Evolutionary conservation across 2,888 invertebrate species (phyloP).

Genomic region (Cacoxenus indagator): DNA sequence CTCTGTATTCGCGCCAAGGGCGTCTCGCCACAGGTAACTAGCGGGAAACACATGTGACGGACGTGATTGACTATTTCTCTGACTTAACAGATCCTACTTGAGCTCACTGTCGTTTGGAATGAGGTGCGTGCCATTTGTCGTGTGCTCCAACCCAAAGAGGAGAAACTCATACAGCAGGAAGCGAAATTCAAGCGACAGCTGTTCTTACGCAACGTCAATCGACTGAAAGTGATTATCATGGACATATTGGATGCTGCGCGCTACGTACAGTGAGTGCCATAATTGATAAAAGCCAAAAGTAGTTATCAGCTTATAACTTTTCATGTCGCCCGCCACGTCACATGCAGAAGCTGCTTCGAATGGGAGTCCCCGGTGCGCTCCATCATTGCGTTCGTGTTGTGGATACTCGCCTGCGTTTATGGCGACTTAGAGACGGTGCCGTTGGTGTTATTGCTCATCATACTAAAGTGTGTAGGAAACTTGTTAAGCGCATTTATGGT

Average conservation of each 20-base stretch:
- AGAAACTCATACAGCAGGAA: slow-evolving; percentile 94
- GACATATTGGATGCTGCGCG: slow-evolving; percentile 90
- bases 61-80: background rate
- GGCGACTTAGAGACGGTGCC: slow-evolving; percentile 98
- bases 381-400: slow-evolving; percentile 84
- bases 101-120: slow-evolving; percentile 94
- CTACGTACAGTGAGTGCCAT: slow-evolving; percentile 84
- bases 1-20: slow-evolving; percentile 92
- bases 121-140: slow-evolving; percentile 90
- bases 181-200: slow-evolving; percentile 95
- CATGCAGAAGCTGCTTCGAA: slow-evolving; percentile 90
- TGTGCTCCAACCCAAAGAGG: slow-evolving; percentile 94
- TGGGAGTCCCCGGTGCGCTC: slow-evolving; percentile 95
- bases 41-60: background rate
- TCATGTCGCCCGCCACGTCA: too few species aligned
- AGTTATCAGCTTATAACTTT: background rate
- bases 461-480: slow-evolving; percentile 73
- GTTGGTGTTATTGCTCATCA: slow-evolving; percentile 83
- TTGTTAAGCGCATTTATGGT: too few species aligned
- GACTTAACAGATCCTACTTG: slow-evolving; percentile 79
- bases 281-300: slow-evolving; percentile 11
- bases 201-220: slow-evolving; percentile 93
- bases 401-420: slow-evolving; percentile 91
- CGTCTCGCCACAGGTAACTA: slow-evolving; percentile 79
- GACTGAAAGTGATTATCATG: slow-evolving; percentile 90